Percentiles rank a stretch among this genome's conserved stretches.
phyloP scores from a whole-genome alignment of 2,797 vertebrate genomes.

The Danionella dracula region DNA sequence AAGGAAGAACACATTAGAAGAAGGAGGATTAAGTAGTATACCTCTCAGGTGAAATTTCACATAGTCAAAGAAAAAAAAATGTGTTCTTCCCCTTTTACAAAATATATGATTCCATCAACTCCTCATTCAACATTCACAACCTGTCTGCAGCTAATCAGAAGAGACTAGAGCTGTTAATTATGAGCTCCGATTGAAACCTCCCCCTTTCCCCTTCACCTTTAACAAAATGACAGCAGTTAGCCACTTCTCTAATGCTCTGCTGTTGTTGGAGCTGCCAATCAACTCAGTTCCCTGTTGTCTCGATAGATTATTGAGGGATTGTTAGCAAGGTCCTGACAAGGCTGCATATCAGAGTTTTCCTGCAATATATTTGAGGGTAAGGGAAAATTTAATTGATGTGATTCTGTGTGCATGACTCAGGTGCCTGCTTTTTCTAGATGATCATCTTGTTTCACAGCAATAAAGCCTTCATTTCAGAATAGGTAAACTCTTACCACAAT shows the following conservation, averaged over 20 bases:
- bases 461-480: not conserved
- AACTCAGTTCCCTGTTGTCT: constrained; percentile 1
- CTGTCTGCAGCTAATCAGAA: constrained; percentile 44
- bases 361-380: not conserved
- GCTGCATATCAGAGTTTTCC: not conserved
- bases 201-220: constrained; percentile 1
- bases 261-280: constrained; percentile 7
- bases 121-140: constrained; percentile 18
- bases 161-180: constrained; percentile 50
- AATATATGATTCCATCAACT: constrained; percentile 25
- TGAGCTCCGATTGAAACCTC: constrained; percentile 18
- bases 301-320: not conserved
- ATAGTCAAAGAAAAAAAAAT: too few relatives aligned
- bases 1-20: too few relatives aligned
- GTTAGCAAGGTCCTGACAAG: not conserved
- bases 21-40: too few relatives aligned
- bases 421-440: not conserved
- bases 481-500: not conserved
- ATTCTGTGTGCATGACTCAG: not conserved
- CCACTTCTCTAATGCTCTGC: constrained; percentile 10
- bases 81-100: not conserved
- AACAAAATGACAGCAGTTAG: constrained; percentile 36
- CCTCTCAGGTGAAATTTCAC: too few relatives aligned
- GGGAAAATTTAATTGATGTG: not conserved
- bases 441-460: constrained; percentile 13